Conservation (phyloP, 2,113 vertebrate species). For the Prolemur simus region DNA sequence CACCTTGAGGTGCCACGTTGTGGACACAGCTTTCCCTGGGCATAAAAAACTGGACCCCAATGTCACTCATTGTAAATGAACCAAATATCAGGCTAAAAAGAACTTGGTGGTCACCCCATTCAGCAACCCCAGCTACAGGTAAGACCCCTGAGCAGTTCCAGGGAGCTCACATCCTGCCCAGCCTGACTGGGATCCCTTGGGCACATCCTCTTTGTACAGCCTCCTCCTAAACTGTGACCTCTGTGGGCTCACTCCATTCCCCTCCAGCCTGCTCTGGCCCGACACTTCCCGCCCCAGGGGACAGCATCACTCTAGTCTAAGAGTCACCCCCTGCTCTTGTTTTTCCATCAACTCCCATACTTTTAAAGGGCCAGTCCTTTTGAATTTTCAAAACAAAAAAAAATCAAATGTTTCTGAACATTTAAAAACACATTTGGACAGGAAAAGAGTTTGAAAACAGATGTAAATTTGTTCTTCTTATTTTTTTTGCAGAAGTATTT, state of each 20-base stretch:
- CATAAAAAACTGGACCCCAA: background rate
- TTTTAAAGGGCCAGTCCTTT: background rate
- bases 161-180: background rate
- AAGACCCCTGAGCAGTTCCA: background rate
- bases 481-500: background rate
- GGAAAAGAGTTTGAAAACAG: slow-evolving; percentile 7
- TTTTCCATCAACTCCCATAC: background rate
- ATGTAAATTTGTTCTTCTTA: background rate
- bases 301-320: background rate
- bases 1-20: background rate
- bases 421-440: background rate
- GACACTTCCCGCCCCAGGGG: background rate
- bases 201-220: background rate
- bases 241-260: background rate
- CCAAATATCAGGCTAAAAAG: background rate
- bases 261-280: background rate
- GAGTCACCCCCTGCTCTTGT: background rate
- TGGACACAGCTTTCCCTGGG: background rate
- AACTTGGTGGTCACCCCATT: background rate
- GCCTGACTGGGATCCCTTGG: background rate
- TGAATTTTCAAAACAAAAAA: background rate
- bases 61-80: background rate
- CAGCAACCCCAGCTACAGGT: background rate
- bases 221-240: background rate
- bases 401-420: background rate